Percentiles rank a stretch among this genome's conserved stretches.
phyloP scores from a whole-genome alignment of 2,888 invertebrate species.

The Baccha elongata region DNA sequence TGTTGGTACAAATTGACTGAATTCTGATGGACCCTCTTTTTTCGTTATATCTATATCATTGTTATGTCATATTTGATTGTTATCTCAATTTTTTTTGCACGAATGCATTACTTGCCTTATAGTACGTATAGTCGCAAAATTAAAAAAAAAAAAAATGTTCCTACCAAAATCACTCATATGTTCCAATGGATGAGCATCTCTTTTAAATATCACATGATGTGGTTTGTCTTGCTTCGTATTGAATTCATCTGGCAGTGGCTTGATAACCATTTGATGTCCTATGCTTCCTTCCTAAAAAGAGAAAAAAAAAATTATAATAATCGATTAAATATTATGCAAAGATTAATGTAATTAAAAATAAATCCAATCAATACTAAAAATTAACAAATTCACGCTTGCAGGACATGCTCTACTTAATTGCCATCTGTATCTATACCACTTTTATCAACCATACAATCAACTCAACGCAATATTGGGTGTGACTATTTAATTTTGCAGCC shows the following conservation, averaged over 20 bases:
- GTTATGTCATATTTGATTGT: too few relatives aligned
- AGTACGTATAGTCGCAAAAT: too few relatives aligned
- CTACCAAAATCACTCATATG: conserved; percentile 92
- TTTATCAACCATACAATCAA: conserved; percentile 25
- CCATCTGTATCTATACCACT: conserved; percentile 7
- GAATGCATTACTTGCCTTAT: too few relatives aligned
- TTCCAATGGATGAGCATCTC: conserved; percentile 83
- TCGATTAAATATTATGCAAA: background rate
- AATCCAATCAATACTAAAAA: background rate
- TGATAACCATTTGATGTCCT: conserved; percentile 93
- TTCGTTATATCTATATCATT: too few relatives aligned
- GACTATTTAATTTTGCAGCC: conserved; percentile 27
- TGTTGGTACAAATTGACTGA: too few relatives aligned
- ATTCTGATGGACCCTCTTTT: too few relatives aligned
- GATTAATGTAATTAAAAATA: background rate
- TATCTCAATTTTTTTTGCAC: too few relatives aligned
- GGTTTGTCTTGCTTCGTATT: conserved; percentile 82
- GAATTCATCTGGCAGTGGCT: conserved; percentile 91
- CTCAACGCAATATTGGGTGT: conserved; percentile 25
- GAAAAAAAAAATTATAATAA: conserved; percentile 6
- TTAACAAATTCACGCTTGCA: conserved; percentile 20
- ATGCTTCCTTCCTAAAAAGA: conserved; percentile 93
- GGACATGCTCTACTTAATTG: conserved; percentile 29
- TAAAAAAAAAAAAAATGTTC: conserved; percentile 75
- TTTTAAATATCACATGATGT: conserved; percentile 91